These are phyloP conservation scores for Leptinotarsa lineolata DNA, from an alignment of 1,140 invertebrate species.

Conservation along the genomic window DNA sequence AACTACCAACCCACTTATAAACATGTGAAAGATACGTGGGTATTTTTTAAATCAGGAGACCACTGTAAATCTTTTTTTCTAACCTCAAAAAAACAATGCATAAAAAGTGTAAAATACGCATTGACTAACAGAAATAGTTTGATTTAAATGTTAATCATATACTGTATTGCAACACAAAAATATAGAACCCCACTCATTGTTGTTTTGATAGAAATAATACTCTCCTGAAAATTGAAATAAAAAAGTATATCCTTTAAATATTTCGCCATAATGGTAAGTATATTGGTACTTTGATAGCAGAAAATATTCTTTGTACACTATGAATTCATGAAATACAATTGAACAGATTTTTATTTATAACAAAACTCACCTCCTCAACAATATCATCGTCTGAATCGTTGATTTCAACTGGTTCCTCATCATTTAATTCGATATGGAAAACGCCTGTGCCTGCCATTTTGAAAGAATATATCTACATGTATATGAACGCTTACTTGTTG, in stretches of 20 bases:
- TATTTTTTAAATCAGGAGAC: too few species aligned
- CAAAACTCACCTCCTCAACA: conserved; percentile 73
- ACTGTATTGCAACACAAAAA: too few species aligned
- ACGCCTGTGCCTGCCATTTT: conserved; percentile 78
- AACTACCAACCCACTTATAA: too few species aligned
- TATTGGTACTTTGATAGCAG: too few species aligned
- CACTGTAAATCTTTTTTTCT: too few species aligned
- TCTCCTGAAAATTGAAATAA: conserved; percentile 33
- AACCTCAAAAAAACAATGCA: too few species aligned
- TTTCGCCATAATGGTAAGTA: background rate
- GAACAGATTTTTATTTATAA: background rate
- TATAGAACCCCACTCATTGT: background rate
- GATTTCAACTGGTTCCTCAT: conserved; percentile 57
- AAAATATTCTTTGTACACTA: background rate
- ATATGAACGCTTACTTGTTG: background rate
- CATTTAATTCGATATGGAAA: conserved; percentile 88
- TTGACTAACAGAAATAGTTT: too few species aligned
- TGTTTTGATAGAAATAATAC: conserved; percentile 30
- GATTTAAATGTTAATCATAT: too few species aligned
- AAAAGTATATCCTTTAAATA: background rate
- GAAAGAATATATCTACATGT: background rate
- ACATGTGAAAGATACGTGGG: too few species aligned
- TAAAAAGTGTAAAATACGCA: too few species aligned
- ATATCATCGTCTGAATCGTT: conserved; percentile 72
- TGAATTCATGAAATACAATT: background rate